Conservation (phyloP, 1,140 invertebrate species). For the Cecropterus lyciades region DNA sequence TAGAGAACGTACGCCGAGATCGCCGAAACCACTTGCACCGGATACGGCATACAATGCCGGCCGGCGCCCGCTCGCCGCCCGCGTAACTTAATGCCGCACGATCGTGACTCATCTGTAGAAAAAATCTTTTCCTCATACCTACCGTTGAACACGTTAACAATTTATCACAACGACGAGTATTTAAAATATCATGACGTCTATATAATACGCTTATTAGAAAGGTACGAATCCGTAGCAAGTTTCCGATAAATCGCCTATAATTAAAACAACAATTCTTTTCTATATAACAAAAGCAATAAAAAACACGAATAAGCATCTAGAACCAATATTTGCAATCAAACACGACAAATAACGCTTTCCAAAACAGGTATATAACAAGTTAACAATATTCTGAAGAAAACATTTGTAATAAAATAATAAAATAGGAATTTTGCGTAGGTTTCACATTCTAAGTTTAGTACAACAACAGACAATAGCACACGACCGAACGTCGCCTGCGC, state of each 20-base stretch:
- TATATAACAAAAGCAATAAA: too few species aligned
- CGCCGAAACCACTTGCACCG: slow-evolving; percentile 46
- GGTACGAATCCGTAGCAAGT: too few species aligned
- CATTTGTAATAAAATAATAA: too few species aligned
- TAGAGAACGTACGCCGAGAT: slow-evolving; percentile 64
- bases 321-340: too few species aligned
- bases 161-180: slow-evolving; percentile 1
- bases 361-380: too few species aligned
- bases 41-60: slow-evolving; percentile 40
- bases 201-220: not conserved
- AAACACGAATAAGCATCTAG: too few species aligned
- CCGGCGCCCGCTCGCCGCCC: slow-evolving; percentile 11
- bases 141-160: not conserved
- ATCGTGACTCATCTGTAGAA: slow-evolving; percentile 19
- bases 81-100: slow-evolving; percentile 13
- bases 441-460: too few species aligned
- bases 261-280: too few species aligned
- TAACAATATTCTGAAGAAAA: too few species aligned
- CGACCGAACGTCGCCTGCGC: slow-evolving; percentile 1
- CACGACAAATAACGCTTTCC: too few species aligned
- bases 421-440: too few species aligned
- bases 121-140: slow-evolving; percentile 18
- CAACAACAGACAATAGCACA: not conserved
- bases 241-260: too few species aligned
- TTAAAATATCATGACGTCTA: not conserved